phyloP scores from a whole-genome alignment of 2,888 invertebrate species.

The Aplocera efformata region DNA sequence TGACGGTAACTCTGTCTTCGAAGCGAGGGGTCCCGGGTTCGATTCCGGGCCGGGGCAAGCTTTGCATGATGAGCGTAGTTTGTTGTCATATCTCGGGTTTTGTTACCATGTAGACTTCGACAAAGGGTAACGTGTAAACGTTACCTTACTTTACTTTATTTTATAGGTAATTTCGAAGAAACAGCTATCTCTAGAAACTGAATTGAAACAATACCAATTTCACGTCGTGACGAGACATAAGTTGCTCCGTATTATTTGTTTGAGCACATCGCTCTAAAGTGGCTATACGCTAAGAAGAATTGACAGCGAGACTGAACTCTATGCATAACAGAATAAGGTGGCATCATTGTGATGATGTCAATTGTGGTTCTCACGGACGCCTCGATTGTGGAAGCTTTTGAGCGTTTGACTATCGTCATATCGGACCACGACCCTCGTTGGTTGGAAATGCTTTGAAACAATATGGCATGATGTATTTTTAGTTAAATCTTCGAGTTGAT shows the following conservation, averaged over 20 bases:
- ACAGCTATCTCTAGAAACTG: conserved; percentile 11
- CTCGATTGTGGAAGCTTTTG: conserved; percentile 71
- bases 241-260: conserved; percentile 37
- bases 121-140: too few relatives aligned
- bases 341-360: conserved; percentile 28
- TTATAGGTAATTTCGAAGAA: neutral
- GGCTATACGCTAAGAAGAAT: conserved; percentile 15
- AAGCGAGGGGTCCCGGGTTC: too few relatives aligned
- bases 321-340: neutral
- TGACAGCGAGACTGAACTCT: conserved; percentile 14
- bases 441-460: conserved; percentile 32
- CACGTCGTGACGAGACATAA: conserved; percentile 45
- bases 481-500: neutral
- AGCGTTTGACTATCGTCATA: conserved; percentile 69
- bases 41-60: too few relatives aligned
- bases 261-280: conserved; percentile 43
- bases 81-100: too few relatives aligned
- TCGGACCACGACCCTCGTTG: conserved; percentile 64
- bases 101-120: too few relatives aligned
- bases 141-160: too few relatives aligned
- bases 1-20: too few relatives aligned
- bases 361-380: conserved; percentile 63
- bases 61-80: too few relatives aligned
- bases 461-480: neutral
- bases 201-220: conserved; percentile 25